These are phyloP conservation scores for Darevskia nairensis DNA, from an alignment of 2,797 vertebrate genomes.

Conservation along the genomic window DNA sequence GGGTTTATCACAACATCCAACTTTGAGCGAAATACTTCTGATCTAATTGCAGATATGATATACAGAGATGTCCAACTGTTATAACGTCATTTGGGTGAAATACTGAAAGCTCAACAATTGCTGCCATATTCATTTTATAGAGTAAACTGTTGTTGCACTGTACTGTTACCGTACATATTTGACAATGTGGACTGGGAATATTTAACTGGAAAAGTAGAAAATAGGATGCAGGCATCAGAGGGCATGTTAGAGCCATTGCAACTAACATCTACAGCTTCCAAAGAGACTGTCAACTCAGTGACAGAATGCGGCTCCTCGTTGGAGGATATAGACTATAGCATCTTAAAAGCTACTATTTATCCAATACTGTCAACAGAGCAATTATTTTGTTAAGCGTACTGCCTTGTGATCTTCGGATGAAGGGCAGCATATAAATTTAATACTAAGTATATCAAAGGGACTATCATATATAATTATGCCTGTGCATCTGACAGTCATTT, in stretches of 20 bases:
- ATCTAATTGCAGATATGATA: neutral
- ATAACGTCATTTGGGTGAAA: no score
- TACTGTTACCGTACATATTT: neutral
- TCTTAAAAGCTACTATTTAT: neutral
- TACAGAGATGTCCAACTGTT: neutral
- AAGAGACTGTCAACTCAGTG: neutral
- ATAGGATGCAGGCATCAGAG: no score
- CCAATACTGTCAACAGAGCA: neutral
- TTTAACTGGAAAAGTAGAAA: neutral
- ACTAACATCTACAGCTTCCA: neutral
- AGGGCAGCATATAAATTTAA: neutral
- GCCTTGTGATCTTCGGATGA: no score
- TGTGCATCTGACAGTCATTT: no score
- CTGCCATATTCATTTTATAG: neutral
- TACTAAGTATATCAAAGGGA: no score
- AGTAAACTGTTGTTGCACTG: neutral
- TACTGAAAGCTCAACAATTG: neutral
- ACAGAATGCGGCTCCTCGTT: neutral
- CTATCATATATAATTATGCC: no score
- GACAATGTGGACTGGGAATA: neutral
- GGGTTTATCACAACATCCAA: neutral
- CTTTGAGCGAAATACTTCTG: neutral
- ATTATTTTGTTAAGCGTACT: neutral
- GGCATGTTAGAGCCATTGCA: neutral
- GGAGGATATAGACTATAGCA: neutral